Conservation (phyloP, 2,113 vertebrate species). For the Dicaeum eximium region DNA sequence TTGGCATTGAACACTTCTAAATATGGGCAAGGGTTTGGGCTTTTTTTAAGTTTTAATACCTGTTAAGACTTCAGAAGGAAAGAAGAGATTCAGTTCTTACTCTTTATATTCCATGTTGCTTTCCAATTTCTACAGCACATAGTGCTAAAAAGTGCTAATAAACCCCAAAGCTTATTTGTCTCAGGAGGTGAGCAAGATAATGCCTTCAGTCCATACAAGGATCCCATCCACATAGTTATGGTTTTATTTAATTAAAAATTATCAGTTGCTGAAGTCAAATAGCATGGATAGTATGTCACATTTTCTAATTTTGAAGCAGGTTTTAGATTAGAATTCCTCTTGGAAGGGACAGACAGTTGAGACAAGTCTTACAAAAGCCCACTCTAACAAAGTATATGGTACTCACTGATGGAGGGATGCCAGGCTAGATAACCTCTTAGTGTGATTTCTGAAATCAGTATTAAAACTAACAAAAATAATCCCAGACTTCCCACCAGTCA, state of each 20-base stretch:
- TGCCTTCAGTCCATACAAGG: not conserved
- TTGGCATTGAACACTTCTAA: not conserved
- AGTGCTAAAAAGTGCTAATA: not conserved
- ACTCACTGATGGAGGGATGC: not conserved
- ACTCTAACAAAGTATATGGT: not conserved
- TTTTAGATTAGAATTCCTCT: not conserved
- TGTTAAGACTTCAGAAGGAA: not conserved
- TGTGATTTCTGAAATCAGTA: not conserved
- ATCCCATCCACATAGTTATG: not conserved
- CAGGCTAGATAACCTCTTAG: not conserved
- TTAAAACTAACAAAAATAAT: not conserved
- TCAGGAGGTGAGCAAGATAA: not conserved
- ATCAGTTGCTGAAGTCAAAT: not conserved
- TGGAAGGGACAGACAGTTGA: not conserved
- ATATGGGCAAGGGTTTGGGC: rapidly evolving
- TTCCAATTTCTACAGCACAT: not conserved
- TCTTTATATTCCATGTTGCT: not conserved
- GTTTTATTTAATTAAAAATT: not conserved
- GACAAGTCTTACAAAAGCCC: not conserved
- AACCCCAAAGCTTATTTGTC: not conserved
- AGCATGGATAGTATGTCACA: not conserved
- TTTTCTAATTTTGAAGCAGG: not conserved
- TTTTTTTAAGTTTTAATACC: not conserved
- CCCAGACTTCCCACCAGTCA: not conserved
- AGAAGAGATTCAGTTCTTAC: not conserved